phyloP scores from a whole-genome alignment of 2,888 invertebrate genomes.

The Melinopterus prodromus region DNA sequence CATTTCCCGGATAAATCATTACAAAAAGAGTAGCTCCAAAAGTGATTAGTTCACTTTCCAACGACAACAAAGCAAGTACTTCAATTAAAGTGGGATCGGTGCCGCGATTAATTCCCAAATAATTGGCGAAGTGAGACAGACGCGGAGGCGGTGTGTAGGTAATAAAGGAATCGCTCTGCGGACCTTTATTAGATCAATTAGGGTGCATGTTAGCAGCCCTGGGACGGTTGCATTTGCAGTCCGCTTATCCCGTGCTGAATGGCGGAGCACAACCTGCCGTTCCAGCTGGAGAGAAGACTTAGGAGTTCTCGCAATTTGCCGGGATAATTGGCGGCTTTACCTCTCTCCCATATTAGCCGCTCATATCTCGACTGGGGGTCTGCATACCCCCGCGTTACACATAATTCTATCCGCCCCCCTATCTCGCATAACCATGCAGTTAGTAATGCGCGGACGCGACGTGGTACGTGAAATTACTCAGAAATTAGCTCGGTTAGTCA shows the following conservation, averaged over 20 bases:
- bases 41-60: too few relatives aligned
- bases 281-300: neutral
- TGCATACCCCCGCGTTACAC: neutral
- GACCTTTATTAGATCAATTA: neutral
- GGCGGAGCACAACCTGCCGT: neutral
- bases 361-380: neutral
- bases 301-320: neutral
- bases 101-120: neutral
- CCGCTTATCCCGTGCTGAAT: neutral
- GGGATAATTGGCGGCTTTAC: conserved; percentile 4
- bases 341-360: neutral
- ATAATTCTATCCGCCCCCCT: neutral
- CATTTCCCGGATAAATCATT: too few relatives aligned
- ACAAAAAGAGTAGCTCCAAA: too few relatives aligned
- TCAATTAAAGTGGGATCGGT: neutral
- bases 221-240: neutral
- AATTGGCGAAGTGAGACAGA: neutral
- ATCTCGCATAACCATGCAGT: neutral
- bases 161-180: neutral
- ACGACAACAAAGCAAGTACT: neutral
- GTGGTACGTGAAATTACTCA: neutral
- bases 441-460: neutral
- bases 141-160: neutral
- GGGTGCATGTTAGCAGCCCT: neutral
- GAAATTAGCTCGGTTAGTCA: neutral